Base-by-base conservation (phyloP, 2,113 vertebrate species). In the Gobius niger region DNA sequence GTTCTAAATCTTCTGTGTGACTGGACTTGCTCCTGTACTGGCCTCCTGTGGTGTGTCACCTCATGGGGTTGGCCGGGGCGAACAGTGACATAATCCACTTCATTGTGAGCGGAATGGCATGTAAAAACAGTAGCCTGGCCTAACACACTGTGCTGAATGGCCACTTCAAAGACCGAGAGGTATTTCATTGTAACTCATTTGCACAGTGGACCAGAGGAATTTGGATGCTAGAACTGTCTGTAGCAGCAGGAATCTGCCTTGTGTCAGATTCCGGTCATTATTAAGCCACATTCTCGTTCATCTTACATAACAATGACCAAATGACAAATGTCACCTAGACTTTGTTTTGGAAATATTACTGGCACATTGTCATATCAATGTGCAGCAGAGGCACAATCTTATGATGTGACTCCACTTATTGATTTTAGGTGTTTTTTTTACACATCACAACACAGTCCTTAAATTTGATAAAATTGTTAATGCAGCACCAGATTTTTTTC, bases 261-360 rank as follows among this genome's bases (percentile, higher is more conserved):
- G n/a, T 63, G 68, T 65, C 65, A 65, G 67, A 81, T 82, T 85
- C 70, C 72, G 68, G 56, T 71, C 47, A 41, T 73, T 54, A 47
- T 68, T 82, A 47, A 62, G 56, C 54, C 42, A 64, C 83, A 77
- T 83, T 83, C 75, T 19, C 5, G 18, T 67, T 15, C 44, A 65
- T 34, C 77, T 84, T 85, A 80, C 65, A 76, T 81, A 87, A 88
- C 60, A 5, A 46, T 50, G 56, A 62, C 49, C 75, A 56, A 69
- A 73, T 78, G 64, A 66, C 66, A 76, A 77, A 70, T 70, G 59
- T 85, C 85, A 86, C 77, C 79, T 88, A 84, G 42, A 70, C 52
- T 65, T 34, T 78, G 72, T 70, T 75, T 80, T 65, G 66, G 77
- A 62, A 44, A 66, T 75, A 62, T 46, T 65, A 44, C 67, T 67